Evolutionary conservation across 2,888 invertebrate genomes (phyloP), one percentile per base, ranked within the genome.

Genomic region (Furcula furcula): DNA sequence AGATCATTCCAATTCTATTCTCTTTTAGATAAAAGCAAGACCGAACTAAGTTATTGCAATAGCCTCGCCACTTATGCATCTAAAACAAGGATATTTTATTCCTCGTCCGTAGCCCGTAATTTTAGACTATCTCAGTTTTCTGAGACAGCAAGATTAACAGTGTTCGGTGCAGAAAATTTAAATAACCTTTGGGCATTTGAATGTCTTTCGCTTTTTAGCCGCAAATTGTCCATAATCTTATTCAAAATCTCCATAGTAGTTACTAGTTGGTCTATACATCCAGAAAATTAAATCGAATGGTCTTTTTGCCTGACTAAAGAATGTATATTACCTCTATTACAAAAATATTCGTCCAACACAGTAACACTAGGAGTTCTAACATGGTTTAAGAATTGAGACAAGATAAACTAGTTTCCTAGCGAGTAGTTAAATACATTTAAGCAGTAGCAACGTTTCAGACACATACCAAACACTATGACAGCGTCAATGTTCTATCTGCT

Each of bases 401-500:
- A n/a, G n/a, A n/a, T n/a, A n/a, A n/a, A n/a, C n/a, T n/a, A n/a
- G n/a, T n/a, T n/a, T n/a, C n/a, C n/a, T n/a, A n/a, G n/a, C n/a
- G n/a, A n/a, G n/a, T n/a, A n/a, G n/a, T n/a, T n/a, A n/a, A n/a
- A n/a, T n/a, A n/a, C n/a, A n/a, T n/a, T n/a, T n/a, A n/a, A n/a
- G n/a, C n/a, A n/a, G n/a, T n/a, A n/a, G n/a, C n/a, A 13, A 10
- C 13, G 13, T 11, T 9, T 14, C 14, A 34, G 29, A 34, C 39
- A 43, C 40, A 40, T 38, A 37, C 40, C 27, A 36, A 36, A 40
- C 21, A 16, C 25, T 49, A 57, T 56, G 48, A 51, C 49, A 61
- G 56, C 59, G 65, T 50, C 57, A 39, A 43, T 43, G 55, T 55
- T 56, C 54, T 59, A 55, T 59, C 61, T 62, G 65, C 71, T 71